phyloP scores from a whole-genome alignment of 2,888 invertebrate species.

The Ramazzottius varieornatus region DNA sequence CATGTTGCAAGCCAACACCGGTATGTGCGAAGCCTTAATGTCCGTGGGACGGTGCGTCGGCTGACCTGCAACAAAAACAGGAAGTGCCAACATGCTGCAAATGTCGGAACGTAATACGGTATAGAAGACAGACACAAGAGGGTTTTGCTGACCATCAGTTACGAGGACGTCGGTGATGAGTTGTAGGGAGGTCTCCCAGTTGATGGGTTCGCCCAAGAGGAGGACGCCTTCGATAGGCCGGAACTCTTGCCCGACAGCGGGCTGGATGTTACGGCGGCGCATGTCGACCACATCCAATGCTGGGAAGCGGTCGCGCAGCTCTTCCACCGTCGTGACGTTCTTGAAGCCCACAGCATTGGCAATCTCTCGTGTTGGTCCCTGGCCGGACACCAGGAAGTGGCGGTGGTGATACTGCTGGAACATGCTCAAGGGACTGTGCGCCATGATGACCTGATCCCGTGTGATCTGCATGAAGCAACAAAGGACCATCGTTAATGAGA shows the following conservation, averaged over 20 bases:
- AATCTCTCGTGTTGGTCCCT: slow-evolving; percentile 20
- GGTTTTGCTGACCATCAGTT: no score
- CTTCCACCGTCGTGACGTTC: slow-evolving; percentile 32
- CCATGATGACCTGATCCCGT: slow-evolving; percentile 36
- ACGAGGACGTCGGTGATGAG: slow-evolving; percentile 35
- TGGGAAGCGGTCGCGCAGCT: slow-evolving; percentile 31
- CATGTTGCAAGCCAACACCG: slow-evolving; percentile 39
- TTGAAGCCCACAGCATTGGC: slow-evolving; percentile 31
- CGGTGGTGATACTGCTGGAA: slow-evolving; percentile 34
- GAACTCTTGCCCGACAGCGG: slow-evolving; percentile 5
- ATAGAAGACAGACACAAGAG: no score
- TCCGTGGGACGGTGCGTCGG: slow-evolving; percentile 22
- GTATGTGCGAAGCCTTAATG: slow-evolving; percentile 34
- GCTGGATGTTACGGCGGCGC: slow-evolving; percentile 13
- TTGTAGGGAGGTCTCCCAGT: slow-evolving; percentile 38
- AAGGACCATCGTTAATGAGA: no score
- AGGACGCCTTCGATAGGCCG: slow-evolving; percentile 7
- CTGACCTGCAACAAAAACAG: slow-evolving; percentile 16
- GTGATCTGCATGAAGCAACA: slow-evolving; percentile 22
- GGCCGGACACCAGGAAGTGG: slow-evolving; percentile 34
- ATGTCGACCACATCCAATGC: slow-evolving; percentile 34
- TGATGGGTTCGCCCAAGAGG: slow-evolving; percentile 31
- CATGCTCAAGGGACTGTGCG: slow-evolving; percentile 35
- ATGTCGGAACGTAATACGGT: no score
- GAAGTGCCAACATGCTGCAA: neutral